Evolutionary conservation across 2,113 vertebrate species (phyloP).

Genomic region (Lasiurus cinereus): DNA sequence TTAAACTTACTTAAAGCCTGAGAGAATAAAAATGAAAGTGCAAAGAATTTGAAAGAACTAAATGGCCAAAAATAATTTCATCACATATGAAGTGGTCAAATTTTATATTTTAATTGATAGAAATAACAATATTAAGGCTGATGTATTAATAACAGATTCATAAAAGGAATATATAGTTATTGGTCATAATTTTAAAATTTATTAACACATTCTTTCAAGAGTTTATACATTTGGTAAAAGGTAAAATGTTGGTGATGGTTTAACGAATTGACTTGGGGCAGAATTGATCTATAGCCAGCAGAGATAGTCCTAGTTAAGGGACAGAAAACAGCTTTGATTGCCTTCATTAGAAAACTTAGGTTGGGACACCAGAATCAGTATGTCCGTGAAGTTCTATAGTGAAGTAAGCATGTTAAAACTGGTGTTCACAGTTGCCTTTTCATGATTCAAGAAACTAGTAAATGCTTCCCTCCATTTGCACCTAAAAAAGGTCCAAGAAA

Average conservation of each 20-base stretch:
- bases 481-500: neutral
- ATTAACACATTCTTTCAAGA: neutral
- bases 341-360: neutral
- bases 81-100: neutral
- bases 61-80: neutral
- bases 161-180: neutral
- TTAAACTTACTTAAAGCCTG: neutral
- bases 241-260: neutral
- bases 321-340: neutral
- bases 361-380: neutral
- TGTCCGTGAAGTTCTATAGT: neutral
- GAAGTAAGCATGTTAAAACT: neutral
- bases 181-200: neutral
- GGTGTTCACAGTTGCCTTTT: neutral
- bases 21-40: neutral
- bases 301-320: neutral
- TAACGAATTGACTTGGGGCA: neutral
- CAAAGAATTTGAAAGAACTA: slow-evolving; percentile 4
- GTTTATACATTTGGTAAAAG: neutral
- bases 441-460: neutral
- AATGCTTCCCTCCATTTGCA: neutral
- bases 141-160: neutral
- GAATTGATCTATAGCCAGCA: neutral
- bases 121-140: slow-evolving; percentile 31
- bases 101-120: neutral